Conservation (phyloP, 2,113 vertebrate genomes). For the Cyanoramphus novaezelandiae region DNA sequence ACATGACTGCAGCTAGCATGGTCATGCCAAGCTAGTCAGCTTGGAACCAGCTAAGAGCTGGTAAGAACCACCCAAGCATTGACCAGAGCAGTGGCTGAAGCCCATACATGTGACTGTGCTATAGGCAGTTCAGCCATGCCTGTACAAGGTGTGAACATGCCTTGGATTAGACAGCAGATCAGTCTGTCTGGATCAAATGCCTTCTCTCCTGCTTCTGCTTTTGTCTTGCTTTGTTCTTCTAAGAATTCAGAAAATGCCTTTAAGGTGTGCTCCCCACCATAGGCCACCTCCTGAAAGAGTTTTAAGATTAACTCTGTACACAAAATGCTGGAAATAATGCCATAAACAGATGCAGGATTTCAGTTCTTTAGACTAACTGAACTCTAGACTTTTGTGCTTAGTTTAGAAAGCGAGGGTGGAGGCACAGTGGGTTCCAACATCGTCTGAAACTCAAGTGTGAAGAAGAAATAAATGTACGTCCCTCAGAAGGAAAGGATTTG, state of each 20-base stretch:
- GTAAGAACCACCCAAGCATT: accelerated
- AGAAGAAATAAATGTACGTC: neutral
- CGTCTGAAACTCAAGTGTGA: neutral
- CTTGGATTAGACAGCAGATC: neutral
- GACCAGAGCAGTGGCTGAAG: neutral
- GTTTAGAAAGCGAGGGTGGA: neutral
- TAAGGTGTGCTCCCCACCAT: conserved; percentile 61
- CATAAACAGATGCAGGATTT: neutral
- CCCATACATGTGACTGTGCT: accelerated
- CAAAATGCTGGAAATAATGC: neutral
- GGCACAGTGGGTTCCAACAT: neutral
- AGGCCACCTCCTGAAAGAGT: conserved; percentile 64
- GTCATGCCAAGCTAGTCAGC: neutral
- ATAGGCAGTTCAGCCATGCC: accelerated
- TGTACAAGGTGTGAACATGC: accelerated
- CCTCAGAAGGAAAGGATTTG: neutral
- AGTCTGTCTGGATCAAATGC: neutral
- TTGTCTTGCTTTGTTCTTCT: conserved; percentile 57
- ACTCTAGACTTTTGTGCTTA: neutral
- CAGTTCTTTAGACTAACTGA: neutral
- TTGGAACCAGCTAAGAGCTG: neutral
- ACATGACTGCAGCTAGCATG: neutral
- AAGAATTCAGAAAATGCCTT: conserved; percentile 73
- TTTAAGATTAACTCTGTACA: neutral
- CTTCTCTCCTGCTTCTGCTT: conserved; percentile 24